Evolutionary conservation across 2,888 invertebrate genomes (phyloP).

Genomic region (Argynnis bischoffii): DNA sequence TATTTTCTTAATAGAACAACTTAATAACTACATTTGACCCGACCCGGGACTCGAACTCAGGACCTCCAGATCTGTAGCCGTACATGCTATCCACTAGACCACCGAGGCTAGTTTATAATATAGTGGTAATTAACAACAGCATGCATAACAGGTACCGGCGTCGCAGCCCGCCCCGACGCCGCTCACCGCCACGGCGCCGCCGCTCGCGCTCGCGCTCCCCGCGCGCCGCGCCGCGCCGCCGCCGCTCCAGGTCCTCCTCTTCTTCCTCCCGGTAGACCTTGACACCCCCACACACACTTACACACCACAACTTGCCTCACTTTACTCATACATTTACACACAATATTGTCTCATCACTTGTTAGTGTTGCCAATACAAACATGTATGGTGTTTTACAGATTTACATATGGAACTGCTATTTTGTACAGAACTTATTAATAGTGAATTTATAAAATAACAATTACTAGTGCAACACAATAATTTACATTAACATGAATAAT

Average conservation of each 20-base stretch:
- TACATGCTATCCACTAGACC: too few relatives aligned
- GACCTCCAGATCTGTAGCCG: too few relatives aligned
- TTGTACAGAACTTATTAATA: too few relatives aligned
- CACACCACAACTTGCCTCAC: slow-evolving; percentile 26
- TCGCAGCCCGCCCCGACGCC: slow-evolving; percentile 81
- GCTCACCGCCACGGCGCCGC: slow-evolving; percentile 83
- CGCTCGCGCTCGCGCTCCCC: slow-evolving; percentile 84
- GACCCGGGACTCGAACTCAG: too few relatives aligned
- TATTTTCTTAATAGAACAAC: too few relatives aligned
- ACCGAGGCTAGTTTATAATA: too few relatives aligned
- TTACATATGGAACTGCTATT: too few relatives aligned
- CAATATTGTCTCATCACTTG: not conserved
- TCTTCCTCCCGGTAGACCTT: slow-evolving; percentile 85
- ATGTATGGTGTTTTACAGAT: too few relatives aligned
- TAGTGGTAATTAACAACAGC: not conserved
- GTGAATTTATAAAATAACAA: too few relatives aligned
- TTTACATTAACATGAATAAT: too few relatives aligned
- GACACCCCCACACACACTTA: slow-evolving; percentile 3
- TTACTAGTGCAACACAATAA: too few relatives aligned
- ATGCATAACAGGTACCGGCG: slow-evolving; percentile 71
- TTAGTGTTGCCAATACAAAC: not conserved
- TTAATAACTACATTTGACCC: too few relatives aligned
- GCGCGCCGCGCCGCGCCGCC: slow-evolving; percentile 84
- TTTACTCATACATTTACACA: slow-evolving; percentile 4
- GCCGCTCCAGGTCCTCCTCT: slow-evolving; percentile 88